Evolutionary conservation across 1,140 invertebrate genomes (phyloP).

Genomic region (Drosophila kepulauana): DNA sequence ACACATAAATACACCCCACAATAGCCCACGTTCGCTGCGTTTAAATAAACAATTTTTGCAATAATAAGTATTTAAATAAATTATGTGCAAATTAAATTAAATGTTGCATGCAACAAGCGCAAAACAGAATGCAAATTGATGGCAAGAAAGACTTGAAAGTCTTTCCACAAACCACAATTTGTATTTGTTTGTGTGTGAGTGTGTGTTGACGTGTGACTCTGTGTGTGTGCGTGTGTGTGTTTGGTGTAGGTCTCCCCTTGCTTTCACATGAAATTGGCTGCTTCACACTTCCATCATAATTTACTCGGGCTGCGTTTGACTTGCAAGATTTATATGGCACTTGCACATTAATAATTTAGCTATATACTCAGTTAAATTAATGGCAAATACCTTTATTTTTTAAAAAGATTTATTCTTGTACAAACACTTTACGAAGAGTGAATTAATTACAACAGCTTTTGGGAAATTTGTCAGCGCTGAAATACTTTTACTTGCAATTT

Average conservation of each 20-base stretch:
- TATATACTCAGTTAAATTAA: background rate
- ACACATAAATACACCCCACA: conserved; percentile 43
- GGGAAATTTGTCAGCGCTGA: background rate
- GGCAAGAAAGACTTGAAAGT: conserved; percentile 38
- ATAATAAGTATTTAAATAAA: conserved; percentile 66
- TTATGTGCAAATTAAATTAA: conserved; percentile 74
- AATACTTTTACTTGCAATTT: background rate
- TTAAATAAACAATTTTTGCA: conserved; percentile 76
- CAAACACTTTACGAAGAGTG: background rate
- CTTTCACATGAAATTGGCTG: background rate
- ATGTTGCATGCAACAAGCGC: conserved; percentile 45
- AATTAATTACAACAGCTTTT: background rate
- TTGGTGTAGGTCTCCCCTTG: conserved; percentile 39
- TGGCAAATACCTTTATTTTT: background rate
- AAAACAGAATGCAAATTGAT: conserved; percentile 45
- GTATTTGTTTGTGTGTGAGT: background rate
- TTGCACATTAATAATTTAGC: background rate
- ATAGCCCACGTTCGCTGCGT: conserved; percentile 30
- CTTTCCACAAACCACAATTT: conserved; percentile 18
- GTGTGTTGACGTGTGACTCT: conserved; percentile 6
- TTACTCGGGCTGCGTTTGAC: background rate
- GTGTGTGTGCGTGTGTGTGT: conserved; percentile 7
- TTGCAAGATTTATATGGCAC: conserved; percentile 15
- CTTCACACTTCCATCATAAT: conserved; percentile 9
- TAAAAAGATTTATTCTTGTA: background rate